Percentiles rank a stretch among this genome's conserved stretches.
These are phyloP conservation scores for Drosophila prostipennis DNA, from an alignment of 2,888 invertebrate species.

Conservation along the genomic window DNA sequence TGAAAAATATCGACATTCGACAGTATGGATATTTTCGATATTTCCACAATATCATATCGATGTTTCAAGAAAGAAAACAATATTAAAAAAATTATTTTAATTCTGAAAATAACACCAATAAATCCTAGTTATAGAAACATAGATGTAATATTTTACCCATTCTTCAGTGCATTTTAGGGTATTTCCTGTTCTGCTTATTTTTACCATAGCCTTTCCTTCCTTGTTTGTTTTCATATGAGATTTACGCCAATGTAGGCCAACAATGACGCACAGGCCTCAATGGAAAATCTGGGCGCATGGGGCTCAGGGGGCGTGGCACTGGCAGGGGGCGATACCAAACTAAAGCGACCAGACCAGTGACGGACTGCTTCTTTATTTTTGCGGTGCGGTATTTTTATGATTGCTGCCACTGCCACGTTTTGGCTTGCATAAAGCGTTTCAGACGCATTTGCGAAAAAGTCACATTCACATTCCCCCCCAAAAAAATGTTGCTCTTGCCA, in stretches of 20 bases:
- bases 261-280: slow-evolving; percentile 71
- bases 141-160: no score
- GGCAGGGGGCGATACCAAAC: neutral
- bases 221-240: slow-evolving; percentile 47
- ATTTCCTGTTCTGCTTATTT: slow-evolving; percentile 14
- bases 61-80: no score
- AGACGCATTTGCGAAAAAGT: slow-evolving; percentile 49
- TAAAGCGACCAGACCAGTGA: slow-evolving; percentile 21
- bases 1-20: no score
- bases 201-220: slow-evolving; percentile 13
- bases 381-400: slow-evolving; percentile 28
- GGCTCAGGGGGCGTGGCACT: slow-evolving; percentile 2
- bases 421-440: slow-evolving; percentile 56
- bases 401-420: slow-evolving; percentile 39
- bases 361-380: slow-evolving; percentile 53
- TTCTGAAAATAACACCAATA: no score
- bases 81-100: no score
- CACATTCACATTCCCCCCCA: slow-evolving; percentile 1
- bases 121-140: no score
- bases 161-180: slow-evolving; percentile 1
- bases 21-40: no score
- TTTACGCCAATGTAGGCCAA: slow-evolving; percentile 67
- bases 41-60: no score
- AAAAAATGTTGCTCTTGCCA: slow-evolving; percentile 1
- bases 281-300: slow-evolving; percentile 50